phyloP scores from a whole-genome alignment of 2,797 vertebrate genomes.

The Okamejei kenojei region DNA sequence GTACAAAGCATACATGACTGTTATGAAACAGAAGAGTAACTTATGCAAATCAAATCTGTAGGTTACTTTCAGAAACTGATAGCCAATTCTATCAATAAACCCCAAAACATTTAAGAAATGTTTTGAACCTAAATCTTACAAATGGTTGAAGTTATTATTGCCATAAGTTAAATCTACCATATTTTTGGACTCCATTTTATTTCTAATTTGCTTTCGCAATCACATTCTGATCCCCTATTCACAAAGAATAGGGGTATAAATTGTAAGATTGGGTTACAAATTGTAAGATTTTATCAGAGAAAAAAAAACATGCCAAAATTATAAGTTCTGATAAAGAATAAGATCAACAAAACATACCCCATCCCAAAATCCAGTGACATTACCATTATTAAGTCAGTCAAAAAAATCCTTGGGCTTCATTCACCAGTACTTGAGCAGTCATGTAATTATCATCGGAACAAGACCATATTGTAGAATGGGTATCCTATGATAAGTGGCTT shows the following conservation, averaged over 20 bases:
- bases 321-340: background rate
- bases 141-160: background rate
- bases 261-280: background rate
- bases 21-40: background rate
- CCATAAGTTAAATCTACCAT: background rate
- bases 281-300: background rate
- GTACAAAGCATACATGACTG: background rate
- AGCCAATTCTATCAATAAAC: background rate
- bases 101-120: background rate
- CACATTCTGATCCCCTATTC: background rate
- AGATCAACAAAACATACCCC: too few relatives aligned
- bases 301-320: background rate
- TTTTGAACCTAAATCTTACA: background rate
- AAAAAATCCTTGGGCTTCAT: too few relatives aligned
- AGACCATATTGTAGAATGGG: too few relatives aligned
- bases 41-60: background rate
- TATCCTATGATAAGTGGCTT: too few relatives aligned
- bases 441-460: too few relatives aligned
- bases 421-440: too few relatives aligned
- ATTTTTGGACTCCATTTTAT: background rate
- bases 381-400: too few relatives aligned
- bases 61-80: background rate
- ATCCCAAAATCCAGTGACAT: too few relatives aligned
- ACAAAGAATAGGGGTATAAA: background rate
- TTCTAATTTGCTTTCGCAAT: conserved; percentile 19